Base-by-base conservation (phyloP, 2,113 vertebrate species). In the Lamprologus callipterus region DNA sequence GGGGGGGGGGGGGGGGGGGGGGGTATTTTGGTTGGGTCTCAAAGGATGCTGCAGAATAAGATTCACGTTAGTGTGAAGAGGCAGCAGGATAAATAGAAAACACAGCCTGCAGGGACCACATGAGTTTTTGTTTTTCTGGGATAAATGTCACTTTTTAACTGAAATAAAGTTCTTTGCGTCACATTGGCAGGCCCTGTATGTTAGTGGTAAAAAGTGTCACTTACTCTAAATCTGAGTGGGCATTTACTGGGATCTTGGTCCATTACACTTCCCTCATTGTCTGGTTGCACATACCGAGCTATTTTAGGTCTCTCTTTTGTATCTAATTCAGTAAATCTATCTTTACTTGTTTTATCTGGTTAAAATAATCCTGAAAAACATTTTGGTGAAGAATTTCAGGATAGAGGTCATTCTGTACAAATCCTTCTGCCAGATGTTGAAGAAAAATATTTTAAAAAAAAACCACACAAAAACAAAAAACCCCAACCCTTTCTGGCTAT, bases 381-480 rank as follows among this genome's bases (percentile, higher is more conserved):
- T 78, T 49, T 49, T 78, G 70, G 16, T 49, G 42, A 19, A 78
- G 9, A 47, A 49, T 78, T 78, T 49, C 23, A 49, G 42, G 23
- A 78, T 31, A 19, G 21, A 53, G 82, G 35, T 84, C 49, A 73
- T 9, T 42, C 65, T 26, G 65, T 10, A 10, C 10, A 47, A 81
- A 81, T 53, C 70, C 10, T 79, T 23, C 60, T 42, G 26, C 31
- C 14, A 73, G 55, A 54, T 55, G 83, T 53, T 37, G 3, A 16
- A n/a, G 19, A 57, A 57, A 35, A 26, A 54, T 21, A 47, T 26
- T 11, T 1, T 0, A 0, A 23, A 68, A n/a, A n/a, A 19, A 4
- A 60, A 1, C 7, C 13, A 31, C 55, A 58, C 55, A 58, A 58
- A 58, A 58, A 60, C 8, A 47, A 12, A 9, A 53, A 53, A 0